phyloP scores from a whole-genome alignment of 2,797 vertebrate genomes.

The Pterois miles region DNA sequence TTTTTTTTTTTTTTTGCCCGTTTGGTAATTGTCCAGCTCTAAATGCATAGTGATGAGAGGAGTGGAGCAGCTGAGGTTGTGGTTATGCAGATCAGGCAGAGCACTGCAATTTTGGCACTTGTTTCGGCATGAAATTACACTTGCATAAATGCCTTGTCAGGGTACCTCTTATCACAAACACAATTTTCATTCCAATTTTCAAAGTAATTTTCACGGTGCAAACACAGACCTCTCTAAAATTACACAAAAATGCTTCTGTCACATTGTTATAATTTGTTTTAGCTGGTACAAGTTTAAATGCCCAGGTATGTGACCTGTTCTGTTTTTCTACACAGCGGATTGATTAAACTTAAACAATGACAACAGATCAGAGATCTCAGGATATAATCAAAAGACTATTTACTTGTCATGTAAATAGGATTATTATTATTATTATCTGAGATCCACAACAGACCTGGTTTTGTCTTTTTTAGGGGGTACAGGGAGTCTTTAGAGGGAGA shows the following conservation, averaged over 20 bases:
- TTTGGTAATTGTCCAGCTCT: background rate
- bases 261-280: background rate
- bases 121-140: constrained; percentile 33
- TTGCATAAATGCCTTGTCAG: background rate
- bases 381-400: background rate
- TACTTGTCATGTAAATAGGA: too few species aligned
- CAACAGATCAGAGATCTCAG: background rate
- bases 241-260: background rate
- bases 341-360: background rate
- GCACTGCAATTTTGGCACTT: constrained; percentile 11
- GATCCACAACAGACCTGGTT: too few species aligned
- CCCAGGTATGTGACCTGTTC: too few species aligned
- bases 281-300: background rate
- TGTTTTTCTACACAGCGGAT: background rate
- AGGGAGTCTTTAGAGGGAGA: too few species aligned
- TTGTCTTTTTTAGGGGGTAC: too few species aligned
- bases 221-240: background rate
- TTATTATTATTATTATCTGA: too few species aligned
- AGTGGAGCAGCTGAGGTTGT: constrained; percentile 8
- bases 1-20: background rate
- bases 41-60: background rate
- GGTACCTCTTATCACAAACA: constrained; percentile 14
- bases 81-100: constrained; percentile 20
- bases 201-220: background rate
- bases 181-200: constrained; percentile 11